These are phyloP conservation scores for Notechis scutatus DNA, from an alignment of 2,113 vertebrate species.

Conservation along the genomic window DNA sequence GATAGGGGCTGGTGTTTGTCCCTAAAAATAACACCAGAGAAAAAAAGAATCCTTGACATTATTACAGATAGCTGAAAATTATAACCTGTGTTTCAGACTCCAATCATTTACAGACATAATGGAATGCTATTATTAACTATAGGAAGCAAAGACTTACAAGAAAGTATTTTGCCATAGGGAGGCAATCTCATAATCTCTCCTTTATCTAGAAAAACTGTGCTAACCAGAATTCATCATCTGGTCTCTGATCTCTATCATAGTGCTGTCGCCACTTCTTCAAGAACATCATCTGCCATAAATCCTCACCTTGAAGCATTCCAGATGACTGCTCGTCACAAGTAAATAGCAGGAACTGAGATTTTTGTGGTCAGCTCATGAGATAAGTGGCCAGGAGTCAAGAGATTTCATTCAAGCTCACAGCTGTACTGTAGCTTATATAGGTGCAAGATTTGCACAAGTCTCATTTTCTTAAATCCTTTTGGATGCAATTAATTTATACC, in stretches of 20 bases:
- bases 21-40: not conserved
- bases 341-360: not conserved
- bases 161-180: not conserved
- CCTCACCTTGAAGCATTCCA: not conserved
- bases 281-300: not conserved
- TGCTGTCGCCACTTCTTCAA: not conserved
- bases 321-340: not conserved
- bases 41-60: not conserved
- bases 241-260: not conserved
- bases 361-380: not conserved
- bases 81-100: not conserved
- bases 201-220: not conserved
- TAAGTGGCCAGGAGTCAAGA: not conserved
- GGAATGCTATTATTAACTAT: not conserved
- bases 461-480: not conserved
- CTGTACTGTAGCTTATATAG: not conserved
- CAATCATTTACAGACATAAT: not conserved
- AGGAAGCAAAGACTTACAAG: not conserved
- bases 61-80: not conserved
- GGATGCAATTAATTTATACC: not conserved
- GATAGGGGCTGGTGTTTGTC: not conserved
- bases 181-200: not conserved
- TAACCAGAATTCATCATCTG: not conserved
- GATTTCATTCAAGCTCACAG: not conserved
- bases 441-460: not conserved